Base-by-base conservation (phyloP, 2,797 vertebrate species). In the Okamejei kenojei region DNA sequence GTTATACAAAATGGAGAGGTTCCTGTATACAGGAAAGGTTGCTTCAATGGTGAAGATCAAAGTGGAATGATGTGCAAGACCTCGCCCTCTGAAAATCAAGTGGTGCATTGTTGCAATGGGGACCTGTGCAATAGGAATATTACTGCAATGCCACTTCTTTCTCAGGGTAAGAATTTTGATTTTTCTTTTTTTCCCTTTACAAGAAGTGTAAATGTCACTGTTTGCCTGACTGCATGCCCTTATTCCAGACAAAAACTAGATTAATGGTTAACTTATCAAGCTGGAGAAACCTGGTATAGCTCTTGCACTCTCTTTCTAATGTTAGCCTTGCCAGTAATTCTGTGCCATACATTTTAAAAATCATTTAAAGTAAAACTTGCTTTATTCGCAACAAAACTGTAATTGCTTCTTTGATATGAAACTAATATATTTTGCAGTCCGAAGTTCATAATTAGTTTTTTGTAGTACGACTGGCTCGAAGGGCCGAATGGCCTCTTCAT, bases 121-220 rank as follows among this genome's bases (percentile, higher is more conserved):
- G 94, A 96, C 94, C 96, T 96, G 96, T 97, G 97, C 95, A 97
- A 97, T 93, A 78, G 94, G 95, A 97, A 97, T 95, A 94, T 94
- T 93, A 97, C 95, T 92, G 94, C 93, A 8, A 94, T 94, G 78
- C 93, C 94, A 0, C 95, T 97, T 79, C 95, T 95, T 94, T 94
- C 95, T 82, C 94, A 54, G 76, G 90, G 90, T 92, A 92, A 92
- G 45, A 58, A 73, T 45, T 26, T 4, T 21, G 35, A 91, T 91
- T 45, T n/a, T 74, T n/a, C n/a, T n/a, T 73, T 45, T 54, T 32
- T 9, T 38, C 29, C 68, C 32, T 74, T 13, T 74, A 26, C 35
- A 38, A 54, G 23, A 32, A 21, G 15, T 1, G 17, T 79, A 35
- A 19, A 82, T 58, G 2, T 82, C 21, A 1, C 45, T 21, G 35